Percentiles rank a stretch among this genome's conserved stretches.
phyloP scores from a whole-genome alignment of 2,113 vertebrate species.

The Pseudolaguvia tuberculata region DNA sequence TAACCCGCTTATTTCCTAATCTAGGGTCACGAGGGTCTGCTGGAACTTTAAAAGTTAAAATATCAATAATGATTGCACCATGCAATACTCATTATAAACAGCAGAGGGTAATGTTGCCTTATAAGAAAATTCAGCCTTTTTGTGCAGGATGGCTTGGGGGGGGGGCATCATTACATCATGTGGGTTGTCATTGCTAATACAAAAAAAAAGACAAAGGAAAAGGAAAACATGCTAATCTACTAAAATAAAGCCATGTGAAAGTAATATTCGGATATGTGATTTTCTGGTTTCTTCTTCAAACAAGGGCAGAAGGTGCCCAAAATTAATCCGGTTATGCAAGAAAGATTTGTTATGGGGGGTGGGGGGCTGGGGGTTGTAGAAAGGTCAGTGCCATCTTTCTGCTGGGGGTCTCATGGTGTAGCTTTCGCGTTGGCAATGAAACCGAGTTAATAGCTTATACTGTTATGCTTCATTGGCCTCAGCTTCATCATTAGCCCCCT shows the following conservation, averaged over 20 bases:
- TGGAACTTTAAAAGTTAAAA: not conserved
- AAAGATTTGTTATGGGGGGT: conserved; percentile 9
- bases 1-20: too few relatives aligned
- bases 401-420: conserved; percentile 4
- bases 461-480: conserved; percentile 22
- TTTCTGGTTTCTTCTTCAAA: not conserved
- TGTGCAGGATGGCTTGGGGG: too few relatives aligned
- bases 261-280: not conserved
- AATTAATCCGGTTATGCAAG: conserved; percentile 38
- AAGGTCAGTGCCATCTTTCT: not conserved
- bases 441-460: conserved; percentile 32
- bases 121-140: not conserved
- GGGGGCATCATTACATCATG: not conserved
- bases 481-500: conserved; percentile 37
- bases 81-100: not conserved
- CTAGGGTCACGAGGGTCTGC: not conserved
- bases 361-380: not conserved
- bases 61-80: not conserved
- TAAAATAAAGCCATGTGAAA: not conserved
- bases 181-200: not conserved
- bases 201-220: not conserved
- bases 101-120: conserved; percentile 40
- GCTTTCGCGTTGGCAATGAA: not conserved
- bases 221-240: conserved; percentile 3
- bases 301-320: not conserved